These are phyloP conservation scores for Crenichthys baileyi DNA, from an alignment of 2,797 vertebrate species.

Conservation along the genomic window DNA sequence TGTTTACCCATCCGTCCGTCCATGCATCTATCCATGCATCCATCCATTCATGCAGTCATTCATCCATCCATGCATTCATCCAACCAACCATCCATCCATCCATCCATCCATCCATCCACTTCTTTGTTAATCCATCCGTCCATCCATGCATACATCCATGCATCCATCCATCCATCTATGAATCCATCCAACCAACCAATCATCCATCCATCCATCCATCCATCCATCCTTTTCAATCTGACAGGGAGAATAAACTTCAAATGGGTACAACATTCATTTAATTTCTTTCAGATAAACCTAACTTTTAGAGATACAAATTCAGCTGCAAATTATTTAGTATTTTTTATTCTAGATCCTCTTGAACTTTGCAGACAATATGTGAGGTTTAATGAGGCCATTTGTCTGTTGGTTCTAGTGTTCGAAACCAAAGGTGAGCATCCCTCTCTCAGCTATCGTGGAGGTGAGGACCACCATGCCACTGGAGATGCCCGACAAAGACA, in stretches of 20 bases:
- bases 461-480: conserved; percentile 98
- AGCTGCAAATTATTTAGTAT: neutral
- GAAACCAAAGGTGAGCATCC: conserved; percentile 95
- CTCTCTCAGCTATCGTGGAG: conserved; percentile 92
- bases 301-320: neutral
- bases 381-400: conserved; percentile 21
- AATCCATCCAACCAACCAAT: too few relatives aligned
- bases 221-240: too few relatives aligned
- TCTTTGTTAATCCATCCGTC: neutral
- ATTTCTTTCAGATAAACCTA: neutral
- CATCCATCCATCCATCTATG: too few relatives aligned
- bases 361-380: neutral
- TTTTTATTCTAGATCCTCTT: neutral
- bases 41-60: neutral
- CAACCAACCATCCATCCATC: too few relatives aligned
- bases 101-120: neutral
- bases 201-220: neutral
- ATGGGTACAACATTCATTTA: neutral
- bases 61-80: neutral
- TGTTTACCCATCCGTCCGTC: too few relatives aligned
- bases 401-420: conserved; percentile 84
- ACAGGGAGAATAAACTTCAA: neutral
- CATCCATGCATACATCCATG: too few relatives aligned
- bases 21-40: too few relatives aligned
- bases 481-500: conserved; percentile 99